Percentiles rank a stretch among this genome's conserved stretches.
Conservation (phyloP, 2,888 invertebrate genomes). For the Pseudolycoriella hygida region DNA sequence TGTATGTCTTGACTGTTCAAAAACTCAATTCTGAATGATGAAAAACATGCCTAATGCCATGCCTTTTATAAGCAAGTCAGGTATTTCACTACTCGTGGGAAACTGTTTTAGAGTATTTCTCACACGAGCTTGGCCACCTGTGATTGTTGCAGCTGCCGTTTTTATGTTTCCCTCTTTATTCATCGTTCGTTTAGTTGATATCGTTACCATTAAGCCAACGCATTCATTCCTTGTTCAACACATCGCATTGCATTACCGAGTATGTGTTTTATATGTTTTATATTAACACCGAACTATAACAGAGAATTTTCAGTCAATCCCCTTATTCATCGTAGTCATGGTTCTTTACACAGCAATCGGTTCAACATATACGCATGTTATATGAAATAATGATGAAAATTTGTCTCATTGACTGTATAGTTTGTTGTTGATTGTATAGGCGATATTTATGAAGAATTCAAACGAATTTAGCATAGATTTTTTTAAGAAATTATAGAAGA, state of each 20-base stretch:
- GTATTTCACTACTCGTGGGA: conserved; percentile 27
- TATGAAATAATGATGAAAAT: too few species aligned
- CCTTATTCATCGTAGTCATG: too few species aligned
- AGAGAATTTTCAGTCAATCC: too few species aligned
- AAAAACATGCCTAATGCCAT: conserved; percentile 15
- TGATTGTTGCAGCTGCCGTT: conserved; percentile 10
- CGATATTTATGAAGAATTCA: too few species aligned
- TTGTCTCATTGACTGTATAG: too few species aligned
- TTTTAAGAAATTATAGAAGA: background rate
- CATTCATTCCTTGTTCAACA: background rate
- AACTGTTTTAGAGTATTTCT: conserved; percentile 30
- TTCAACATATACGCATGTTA: too few species aligned
- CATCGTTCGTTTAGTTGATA: background rate
- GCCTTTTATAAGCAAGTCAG: conserved; percentile 21
- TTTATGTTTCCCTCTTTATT: conserved; percentile 3
- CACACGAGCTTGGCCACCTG: conserved; percentile 18
- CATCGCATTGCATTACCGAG: too few species aligned
- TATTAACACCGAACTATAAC: too few species aligned
- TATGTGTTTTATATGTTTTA: too few species aligned
- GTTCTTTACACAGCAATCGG: too few species aligned
- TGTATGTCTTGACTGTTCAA: conserved; percentile 15
- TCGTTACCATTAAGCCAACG: background rate
- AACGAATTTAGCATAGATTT: too few species aligned
- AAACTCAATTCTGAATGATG: conserved; percentile 24
- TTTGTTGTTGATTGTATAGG: too few species aligned